These are phyloP conservation scores for Saguinus oedipus DNA, from an alignment of 2,797 vertebrate species.

Conservation along the genomic window DNA sequence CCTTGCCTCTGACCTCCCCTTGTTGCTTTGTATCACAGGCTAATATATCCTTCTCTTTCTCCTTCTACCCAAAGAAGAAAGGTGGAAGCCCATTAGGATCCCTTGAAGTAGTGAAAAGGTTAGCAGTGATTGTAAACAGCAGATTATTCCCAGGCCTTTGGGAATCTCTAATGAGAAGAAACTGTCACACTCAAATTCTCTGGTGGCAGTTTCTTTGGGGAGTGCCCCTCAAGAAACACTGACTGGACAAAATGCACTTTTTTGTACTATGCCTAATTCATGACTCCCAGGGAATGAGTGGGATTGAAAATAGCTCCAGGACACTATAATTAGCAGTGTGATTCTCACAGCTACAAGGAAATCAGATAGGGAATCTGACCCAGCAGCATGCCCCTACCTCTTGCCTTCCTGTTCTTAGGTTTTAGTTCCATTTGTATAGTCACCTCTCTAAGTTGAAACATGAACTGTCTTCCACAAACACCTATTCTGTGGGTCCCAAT, in stretches of 20 bases:
- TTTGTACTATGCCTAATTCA: constrained; percentile 26
- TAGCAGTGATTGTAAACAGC: constrained; percentile 55
- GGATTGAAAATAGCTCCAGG: not conserved
- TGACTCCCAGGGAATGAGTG: constrained; percentile 17
- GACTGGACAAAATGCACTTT: constrained; percentile 36
- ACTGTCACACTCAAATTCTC: constrained; percentile 53
- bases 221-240: constrained; percentile 5
- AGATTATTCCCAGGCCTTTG: constrained; percentile 19
- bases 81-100: constrained; percentile 20
- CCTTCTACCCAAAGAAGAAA: not conserved
- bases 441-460: not conserved
- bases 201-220: constrained; percentile 52
- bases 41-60: not conserved
- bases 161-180: constrained; percentile 70
- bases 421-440: not conserved
- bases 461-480: not conserved
- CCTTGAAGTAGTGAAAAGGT: not conserved
- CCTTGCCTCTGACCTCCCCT: not conserved
- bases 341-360: constrained; percentile 37
- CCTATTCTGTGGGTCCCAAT: not conserved
- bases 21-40: not conserved
- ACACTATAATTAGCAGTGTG: constrained; percentile 28
- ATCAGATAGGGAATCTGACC: not conserved
- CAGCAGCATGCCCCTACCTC: not conserved
- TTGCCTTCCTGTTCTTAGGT: not conserved